Evolutionary conservation across 2,888 invertebrate genomes (phyloP).

Genomic region (Opisthograptis luteolata): DNA sequence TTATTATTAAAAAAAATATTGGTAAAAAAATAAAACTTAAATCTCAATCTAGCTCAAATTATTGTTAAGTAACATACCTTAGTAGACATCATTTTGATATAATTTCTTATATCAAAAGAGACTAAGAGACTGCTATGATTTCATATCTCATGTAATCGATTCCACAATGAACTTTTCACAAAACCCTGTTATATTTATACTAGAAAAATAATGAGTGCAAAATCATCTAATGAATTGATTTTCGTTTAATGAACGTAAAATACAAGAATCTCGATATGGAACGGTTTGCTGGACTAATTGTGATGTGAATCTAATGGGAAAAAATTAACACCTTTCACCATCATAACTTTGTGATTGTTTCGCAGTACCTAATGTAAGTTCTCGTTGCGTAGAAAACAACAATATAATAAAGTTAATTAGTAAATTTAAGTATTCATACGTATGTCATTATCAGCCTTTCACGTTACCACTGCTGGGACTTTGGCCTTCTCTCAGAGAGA

Average conservation of each 20-base stretch:
- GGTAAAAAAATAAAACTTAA: too few species aligned
- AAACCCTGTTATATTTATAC: slow-evolving; percentile 14
- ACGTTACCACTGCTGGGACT: too few species aligned
- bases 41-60: too few species aligned
- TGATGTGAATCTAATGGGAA: slow-evolving; percentile 15
- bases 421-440: too few species aligned
- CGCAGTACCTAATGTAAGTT: too few species aligned
- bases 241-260: slow-evolving; percentile 28
- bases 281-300: slow-evolving; percentile 10
- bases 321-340: slow-evolving; percentile 13
- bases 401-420: too few species aligned
- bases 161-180: neutral
- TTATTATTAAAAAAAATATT: too few species aligned
- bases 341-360: too few species aligned
- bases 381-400: too few species aligned
- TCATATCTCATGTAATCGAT: neutral
- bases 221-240: slow-evolving; percentile 23
- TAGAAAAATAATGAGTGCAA: slow-evolving; percentile 25
- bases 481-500: too few species aligned
- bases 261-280: slow-evolving; percentile 3
- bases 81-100: neutral
- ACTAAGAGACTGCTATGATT: neutral
- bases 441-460: too few species aligned
- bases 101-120: neutral
- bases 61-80: too few species aligned